These are phyloP conservation scores for Poecile atricapillus DNA, from an alignment of 2,113 vertebrate species.

Conservation along the genomic window DNA sequence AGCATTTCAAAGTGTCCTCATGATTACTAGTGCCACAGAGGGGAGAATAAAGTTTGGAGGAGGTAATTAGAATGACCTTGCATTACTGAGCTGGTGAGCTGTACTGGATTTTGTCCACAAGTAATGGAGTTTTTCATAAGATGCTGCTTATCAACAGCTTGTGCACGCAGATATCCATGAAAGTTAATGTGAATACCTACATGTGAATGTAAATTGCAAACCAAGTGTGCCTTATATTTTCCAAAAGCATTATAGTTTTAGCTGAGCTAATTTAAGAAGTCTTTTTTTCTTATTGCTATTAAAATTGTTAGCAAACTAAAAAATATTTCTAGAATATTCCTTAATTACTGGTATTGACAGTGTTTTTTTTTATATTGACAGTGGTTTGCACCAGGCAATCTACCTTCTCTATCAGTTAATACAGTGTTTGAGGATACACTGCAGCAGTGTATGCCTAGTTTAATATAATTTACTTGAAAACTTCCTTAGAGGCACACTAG, in stretches of 20 bases:
- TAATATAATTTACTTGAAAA: background rate
- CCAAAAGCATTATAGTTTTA: background rate
- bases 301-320: background rate
- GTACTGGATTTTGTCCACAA: background rate
- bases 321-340: background rate
- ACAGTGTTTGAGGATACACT: background rate
- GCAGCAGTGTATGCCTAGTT: background rate
- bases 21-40: background rate
- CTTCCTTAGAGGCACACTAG: background rate
- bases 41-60: background rate
- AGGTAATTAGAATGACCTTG: slow-evolving; percentile 27
- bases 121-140: background rate
- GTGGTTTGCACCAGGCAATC: background rate
- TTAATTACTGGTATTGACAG: background rate
- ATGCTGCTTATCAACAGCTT: background rate
- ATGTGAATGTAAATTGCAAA: background rate
- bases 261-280: background rate
- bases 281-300: background rate
- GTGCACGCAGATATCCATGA: background rate
- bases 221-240: background rate
- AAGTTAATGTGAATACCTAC: background rate
- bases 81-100: background rate
- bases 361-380: background rate
- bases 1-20: background rate
- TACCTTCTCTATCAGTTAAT: background rate